A percentile compares a stretch with the other conserved stretches of the same genome.
Conservation (phyloP, 1,140 invertebrate species). For the Spodoptera frugiperda region DNA sequence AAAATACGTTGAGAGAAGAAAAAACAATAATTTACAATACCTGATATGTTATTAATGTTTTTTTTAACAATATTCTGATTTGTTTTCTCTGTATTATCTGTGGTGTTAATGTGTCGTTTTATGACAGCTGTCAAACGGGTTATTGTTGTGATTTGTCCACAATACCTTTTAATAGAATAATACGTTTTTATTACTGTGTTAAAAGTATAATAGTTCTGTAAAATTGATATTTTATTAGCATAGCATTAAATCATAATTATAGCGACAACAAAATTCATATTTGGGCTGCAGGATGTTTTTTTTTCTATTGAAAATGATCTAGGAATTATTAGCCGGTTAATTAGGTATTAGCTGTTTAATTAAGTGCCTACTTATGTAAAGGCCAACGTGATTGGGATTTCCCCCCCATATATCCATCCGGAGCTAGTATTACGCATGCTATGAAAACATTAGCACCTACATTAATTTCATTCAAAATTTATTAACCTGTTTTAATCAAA, state of each 20-base stretch:
- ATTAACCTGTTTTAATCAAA: neutral
- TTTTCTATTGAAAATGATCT: neutral
- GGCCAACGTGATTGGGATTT: neutral
- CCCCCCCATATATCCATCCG: neutral
- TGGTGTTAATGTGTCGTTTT: neutral
- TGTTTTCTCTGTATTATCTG: conserved; percentile 19
- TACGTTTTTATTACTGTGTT: conserved; percentile 12
- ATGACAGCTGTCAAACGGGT: neutral
- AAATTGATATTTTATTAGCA: neutral
- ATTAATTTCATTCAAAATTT: neutral
- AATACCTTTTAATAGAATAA: neutral
- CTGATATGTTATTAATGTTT: neutral
- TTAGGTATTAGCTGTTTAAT: conserved; percentile 16
- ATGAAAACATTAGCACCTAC: neutral
- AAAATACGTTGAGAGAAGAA: neutral
- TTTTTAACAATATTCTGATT: neutral
- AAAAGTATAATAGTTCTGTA: conserved; percentile 19
- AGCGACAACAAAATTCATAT: neutral
- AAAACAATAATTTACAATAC: conserved; percentile 11
- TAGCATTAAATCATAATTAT: too few relatives aligned
- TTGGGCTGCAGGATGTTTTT: neutral
- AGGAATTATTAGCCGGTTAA: conserved; percentile 23
- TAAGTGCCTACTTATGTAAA: neutral
- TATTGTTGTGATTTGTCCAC: neutral
- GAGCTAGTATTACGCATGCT: conserved; percentile 3